These are phyloP conservation scores for Thripadectes ignobilis DNA, from an alignment of 2,797 vertebrate genomes.

Conservation along the genomic window DNA sequence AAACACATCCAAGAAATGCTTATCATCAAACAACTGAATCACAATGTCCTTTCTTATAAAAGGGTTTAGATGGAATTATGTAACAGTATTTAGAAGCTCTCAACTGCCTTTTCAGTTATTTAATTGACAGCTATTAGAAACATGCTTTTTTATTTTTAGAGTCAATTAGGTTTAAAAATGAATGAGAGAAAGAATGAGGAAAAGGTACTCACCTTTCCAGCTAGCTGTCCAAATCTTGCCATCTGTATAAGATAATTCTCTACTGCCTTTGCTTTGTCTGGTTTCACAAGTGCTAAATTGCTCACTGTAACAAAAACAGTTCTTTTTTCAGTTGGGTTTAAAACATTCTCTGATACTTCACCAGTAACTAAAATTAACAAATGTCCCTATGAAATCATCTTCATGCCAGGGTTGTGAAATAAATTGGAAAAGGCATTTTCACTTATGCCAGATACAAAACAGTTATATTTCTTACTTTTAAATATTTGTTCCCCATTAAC, in stretches of 20 bases:
- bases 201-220: constrained; percentile 85
- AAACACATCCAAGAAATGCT: neutral
- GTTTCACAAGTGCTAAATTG: constrained; percentile 97
- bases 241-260: constrained; percentile 99
- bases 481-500: neutral
- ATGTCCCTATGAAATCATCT: neutral
- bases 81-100: neutral
- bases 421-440: neutral
- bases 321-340: neutral
- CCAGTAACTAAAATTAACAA: neutral
- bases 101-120: neutral
- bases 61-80: neutral
- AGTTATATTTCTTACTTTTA: neutral
- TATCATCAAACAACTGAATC: neutral
- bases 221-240: constrained; percentile 90
- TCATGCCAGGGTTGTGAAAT: neutral
- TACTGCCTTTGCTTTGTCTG: constrained; percentile 95
- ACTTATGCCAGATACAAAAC: neutral
- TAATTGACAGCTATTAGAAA: neutral
- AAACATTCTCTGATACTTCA: neutral
- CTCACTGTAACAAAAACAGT: constrained; percentile 83
- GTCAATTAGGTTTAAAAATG: neutral
- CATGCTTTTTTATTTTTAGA: neutral
- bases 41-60: neutral
- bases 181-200: neutral